A percentile compares a stretch with the other conserved stretches of the same genome.
Conservation (phyloP, 2,888 invertebrate species). For the Drosophila fulvimacula region DNA sequence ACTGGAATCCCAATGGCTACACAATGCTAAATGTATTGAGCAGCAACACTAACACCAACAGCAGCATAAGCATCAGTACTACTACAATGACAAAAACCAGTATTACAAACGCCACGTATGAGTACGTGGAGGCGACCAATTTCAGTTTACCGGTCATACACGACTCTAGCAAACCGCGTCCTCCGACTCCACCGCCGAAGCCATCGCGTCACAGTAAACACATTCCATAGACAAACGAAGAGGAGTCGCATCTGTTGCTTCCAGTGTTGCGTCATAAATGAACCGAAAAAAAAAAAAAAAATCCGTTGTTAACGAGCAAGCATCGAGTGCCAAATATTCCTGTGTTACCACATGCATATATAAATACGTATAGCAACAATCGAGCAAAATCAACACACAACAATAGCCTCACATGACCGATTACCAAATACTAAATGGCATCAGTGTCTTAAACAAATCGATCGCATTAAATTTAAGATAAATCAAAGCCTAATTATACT, state of each 20-base stretch:
- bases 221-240: constrained; percentile 78
- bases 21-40: constrained; percentile 64
- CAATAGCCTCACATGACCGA: constrained; percentile 64
- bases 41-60: constrained; percentile 51
- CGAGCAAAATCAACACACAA: constrained; percentile 29
- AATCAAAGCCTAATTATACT: constrained; percentile 21
- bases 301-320: constrained; percentile 41
- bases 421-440: constrained; percentile 60
- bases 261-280: constrained; percentile 55
- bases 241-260: constrained; percentile 20
- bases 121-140: constrained; percentile 82
- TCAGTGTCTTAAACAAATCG: constrained; percentile 67
- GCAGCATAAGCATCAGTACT: constrained; percentile 54
- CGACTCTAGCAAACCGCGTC: constrained; percentile 81
- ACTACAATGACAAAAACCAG: constrained; percentile 71
- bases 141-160: constrained; percentile 62
- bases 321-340: constrained; percentile 68
- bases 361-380: constrained; percentile 10
- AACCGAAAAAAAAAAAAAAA: constrained; percentile 16
- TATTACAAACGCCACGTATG: constrained; percentile 82
- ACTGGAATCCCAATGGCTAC: constrained; percentile 79
- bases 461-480: constrained; percentile 47
- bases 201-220: constrained; percentile 84
- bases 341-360: constrained; percentile 57
- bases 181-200: constrained; percentile 85